Evolutionary conservation across 2,797 vertebrate genomes (phyloP), one percentile per base, ranked within the genome.

Genomic region (Cryptoblepharus egeriae): DNA sequence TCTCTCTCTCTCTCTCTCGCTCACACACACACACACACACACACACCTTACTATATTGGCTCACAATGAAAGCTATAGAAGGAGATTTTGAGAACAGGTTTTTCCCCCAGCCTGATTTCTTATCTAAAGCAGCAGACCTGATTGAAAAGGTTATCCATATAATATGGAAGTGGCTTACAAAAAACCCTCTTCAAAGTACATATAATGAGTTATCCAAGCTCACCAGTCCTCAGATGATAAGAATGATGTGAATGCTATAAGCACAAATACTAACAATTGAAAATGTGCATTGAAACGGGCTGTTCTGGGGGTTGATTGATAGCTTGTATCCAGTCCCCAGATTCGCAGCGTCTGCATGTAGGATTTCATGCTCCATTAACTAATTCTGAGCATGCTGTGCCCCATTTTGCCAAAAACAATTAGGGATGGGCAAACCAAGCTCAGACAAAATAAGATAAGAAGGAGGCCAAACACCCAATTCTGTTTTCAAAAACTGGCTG

Each of bases 251-350:
- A 85, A 78, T 74, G 63, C 72, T 83, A 77, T 55, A 55, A 75
- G 79, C 67, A 83, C 91, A 71, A 37, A 18, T 52, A 18, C 75
- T 82, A 87, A 79, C 49, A 88, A 35, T 9, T 24, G 60, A 32
- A 57, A 57, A 35, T n/a, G 37, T 86, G 37, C 3, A n/a, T 32
- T 20, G 63, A 75, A 81, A 70, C 57, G 45, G 12, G 18, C 55
- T 82, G 28, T 32, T 80, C 39, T 77, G 69, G 67, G 67, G 64
- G 28, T 63, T 65, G 24, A 3, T 61, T 18, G 42, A 55, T 64
- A 35, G 24, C 49, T 73, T 64, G 42, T 30, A 83, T 65, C 2
- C 28, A 30, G 61, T 15, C 28, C 49, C 9, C 45, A 6, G n/a
- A 28, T 24, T 37, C 69, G 6, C 30, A 45, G 2, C 10, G 20